A percentile compares a stretch with the other conserved stretches of the same genome.
Evolutionary conservation across 1,140 invertebrate species (phyloP).

Genomic region (Rhagoletis zephyria): DNA sequence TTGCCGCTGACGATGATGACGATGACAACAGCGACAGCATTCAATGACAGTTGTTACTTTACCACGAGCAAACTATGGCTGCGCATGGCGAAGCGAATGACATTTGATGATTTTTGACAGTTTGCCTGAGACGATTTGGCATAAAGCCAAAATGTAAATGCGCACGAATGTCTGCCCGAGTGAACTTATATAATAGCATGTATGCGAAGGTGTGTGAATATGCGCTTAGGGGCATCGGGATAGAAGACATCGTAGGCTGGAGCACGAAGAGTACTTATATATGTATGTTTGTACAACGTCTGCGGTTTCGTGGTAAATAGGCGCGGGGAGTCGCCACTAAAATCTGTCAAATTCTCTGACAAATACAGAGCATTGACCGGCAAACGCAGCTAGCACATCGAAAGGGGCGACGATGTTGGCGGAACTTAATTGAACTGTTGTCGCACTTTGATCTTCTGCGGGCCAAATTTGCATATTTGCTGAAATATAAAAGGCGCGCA

Average conservation of each 20-base stretch:
- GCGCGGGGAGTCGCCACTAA: neutral
- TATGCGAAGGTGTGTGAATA: neutral
- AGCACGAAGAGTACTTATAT: neutral
- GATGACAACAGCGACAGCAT: neutral
- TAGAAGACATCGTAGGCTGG: neutral
- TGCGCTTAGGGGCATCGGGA: neutral
- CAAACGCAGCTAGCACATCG: neutral
- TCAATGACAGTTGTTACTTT: conserved; percentile 40
- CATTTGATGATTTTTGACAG: conserved; percentile 52
- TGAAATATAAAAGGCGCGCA: neutral
- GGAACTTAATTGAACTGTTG: conserved; percentile 50
- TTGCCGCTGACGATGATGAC: neutral
- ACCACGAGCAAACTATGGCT: neutral
- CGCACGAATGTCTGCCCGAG: neutral
- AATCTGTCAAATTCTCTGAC: conserved; percentile 40
- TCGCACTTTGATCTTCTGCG: conserved; percentile 30
- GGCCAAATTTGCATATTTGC: conserved; percentile 32
- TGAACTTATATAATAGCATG: neutral
- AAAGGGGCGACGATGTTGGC: neutral
- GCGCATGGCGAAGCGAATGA: neutral
- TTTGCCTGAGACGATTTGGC: conserved; percentile 47
- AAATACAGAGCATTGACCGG: neutral
- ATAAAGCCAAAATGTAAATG: conserved; percentile 48
- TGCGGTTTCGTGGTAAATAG: neutral
- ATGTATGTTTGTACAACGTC: neutral